phyloP scores from a whole-genome alignment of 2,113 vertebrate species.

The Myiagra hebetior region DNA sequence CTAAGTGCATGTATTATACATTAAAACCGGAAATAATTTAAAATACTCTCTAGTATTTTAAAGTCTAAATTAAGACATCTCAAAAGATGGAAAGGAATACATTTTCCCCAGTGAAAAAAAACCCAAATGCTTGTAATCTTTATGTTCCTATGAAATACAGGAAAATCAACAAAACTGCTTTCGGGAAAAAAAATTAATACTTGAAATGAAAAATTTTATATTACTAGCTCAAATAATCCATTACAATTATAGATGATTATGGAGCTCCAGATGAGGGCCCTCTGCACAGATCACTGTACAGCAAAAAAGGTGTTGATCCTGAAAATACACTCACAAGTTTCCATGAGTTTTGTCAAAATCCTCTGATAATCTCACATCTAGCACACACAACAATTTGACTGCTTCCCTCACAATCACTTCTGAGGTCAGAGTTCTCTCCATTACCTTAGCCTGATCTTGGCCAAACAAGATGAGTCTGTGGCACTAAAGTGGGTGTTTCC shows the following conservation, averaged over 20 bases:
- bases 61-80: not conserved
- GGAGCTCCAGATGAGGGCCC: not conserved
- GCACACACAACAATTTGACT: not conserved
- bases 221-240: not conserved
- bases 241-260: not conserved
- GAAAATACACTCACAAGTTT: not conserved
- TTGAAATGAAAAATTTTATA: not conserved
- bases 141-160: not conserved
- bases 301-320: not conserved
- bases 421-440: not conserved
- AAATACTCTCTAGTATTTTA: not conserved
- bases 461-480: not conserved
- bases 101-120: not conserved
- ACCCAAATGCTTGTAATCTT: accelerated
- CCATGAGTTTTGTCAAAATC: not conserved
- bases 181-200: accelerated
- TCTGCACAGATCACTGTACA: not conserved
- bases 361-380: not conserved
- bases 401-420: not conserved
- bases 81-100: not conserved
- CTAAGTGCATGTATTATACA: not conserved
- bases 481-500: not conserved
- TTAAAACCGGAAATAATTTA: not conserved
- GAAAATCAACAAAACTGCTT: not conserved
- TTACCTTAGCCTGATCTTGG: not conserved